Conservation (phyloP, 2,113 vertebrate genomes). For the Cranoglanis bouderius region DNA sequence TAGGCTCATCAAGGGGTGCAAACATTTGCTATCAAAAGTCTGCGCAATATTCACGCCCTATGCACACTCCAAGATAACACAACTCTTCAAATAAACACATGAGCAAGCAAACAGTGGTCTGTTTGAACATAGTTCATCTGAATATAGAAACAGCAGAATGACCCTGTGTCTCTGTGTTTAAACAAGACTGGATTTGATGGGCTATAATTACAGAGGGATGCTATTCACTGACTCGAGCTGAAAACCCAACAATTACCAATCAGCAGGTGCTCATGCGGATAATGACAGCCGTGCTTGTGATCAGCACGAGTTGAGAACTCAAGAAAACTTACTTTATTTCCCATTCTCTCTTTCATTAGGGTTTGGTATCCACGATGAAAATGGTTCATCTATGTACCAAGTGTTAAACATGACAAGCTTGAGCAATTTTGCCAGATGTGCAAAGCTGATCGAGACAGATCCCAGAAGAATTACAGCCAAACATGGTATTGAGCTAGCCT, state of each 20-base stretch:
- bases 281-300: conserved; percentile 57
- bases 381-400: neutral
- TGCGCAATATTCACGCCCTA: neutral
- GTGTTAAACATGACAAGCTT: neutral
- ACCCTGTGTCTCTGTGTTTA: conserved; percentile 30
- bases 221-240: conserved; percentile 36
- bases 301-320: conserved; percentile 53
- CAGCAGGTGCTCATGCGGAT: conserved; percentile 49
- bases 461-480: too few species aligned
- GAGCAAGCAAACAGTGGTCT: conserved; percentile 31
- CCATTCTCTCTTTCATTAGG: neutral
- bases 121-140: conserved; percentile 37
- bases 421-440: neutral
- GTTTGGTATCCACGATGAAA: neutral
- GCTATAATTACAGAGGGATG: conserved; percentile 45
- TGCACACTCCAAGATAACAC: neutral
- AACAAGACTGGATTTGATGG: conserved; percentile 61
- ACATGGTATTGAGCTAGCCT: too few species aligned
- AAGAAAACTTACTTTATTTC: neutral
- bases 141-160: conserved; percentile 31
- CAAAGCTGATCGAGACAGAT: neutral
- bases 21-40: conserved; percentile 28
- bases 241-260: conserved; percentile 57
- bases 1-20: conserved; percentile 8
- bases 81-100: conserved; percentile 26